A percentile compares a stretch with the other conserved stretches of the same genome.
Evolutionary conservation across 2,888 invertebrate genomes (phyloP).

Genomic region (Tenthredo scrophulariae): DNA sequence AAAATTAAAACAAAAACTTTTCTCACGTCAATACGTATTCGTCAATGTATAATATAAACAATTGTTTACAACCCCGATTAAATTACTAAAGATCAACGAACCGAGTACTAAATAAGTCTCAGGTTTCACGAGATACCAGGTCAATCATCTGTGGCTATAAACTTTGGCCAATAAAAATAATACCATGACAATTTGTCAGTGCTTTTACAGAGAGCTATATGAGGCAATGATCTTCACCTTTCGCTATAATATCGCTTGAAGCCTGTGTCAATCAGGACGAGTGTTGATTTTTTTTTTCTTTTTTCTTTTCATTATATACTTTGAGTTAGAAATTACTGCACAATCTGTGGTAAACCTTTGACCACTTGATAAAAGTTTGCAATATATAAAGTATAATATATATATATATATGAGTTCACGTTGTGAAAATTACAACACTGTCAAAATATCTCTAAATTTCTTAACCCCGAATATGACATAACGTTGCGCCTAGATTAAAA

Average conservation of each 20-base stretch:
- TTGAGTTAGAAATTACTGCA: conserved; percentile 32
- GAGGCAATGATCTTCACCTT: conserved; percentile 44
- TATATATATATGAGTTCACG: not conserved
- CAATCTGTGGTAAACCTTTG: conserved; percentile 40
- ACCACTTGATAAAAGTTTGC: not conserved
- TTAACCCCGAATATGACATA: conserved; percentile 9
- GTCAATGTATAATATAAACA: conserved; percentile 38
- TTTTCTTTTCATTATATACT: not conserved
- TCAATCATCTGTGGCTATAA: conserved; percentile 5
- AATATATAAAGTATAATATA: not conserved
- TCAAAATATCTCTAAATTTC: conserved; percentile 45
- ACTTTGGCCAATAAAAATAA: conserved; percentile 26
- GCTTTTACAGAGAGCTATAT: not conserved
- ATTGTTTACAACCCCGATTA: conserved; percentile 45
- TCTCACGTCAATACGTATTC: conserved; percentile 41
- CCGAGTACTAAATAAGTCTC: conserved; percentile 38
- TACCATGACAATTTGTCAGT: conserved; percentile 30
- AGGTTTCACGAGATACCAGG: conserved; percentile 46
- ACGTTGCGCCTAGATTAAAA: conserved; percentile 35
- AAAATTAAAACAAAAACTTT: not conserved
- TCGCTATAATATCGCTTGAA: not conserved
- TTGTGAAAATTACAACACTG: conserved; percentile 22
- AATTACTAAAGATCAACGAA: conserved; percentile 40
- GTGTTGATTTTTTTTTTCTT: not conserved
- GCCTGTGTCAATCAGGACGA: conserved; percentile 30